Percentiles rank a stretch among this genome's conserved stretches.
phyloP scores from a whole-genome alignment of 2,113 vertebrate genomes.

The Oryzias celebensis region DNA sequence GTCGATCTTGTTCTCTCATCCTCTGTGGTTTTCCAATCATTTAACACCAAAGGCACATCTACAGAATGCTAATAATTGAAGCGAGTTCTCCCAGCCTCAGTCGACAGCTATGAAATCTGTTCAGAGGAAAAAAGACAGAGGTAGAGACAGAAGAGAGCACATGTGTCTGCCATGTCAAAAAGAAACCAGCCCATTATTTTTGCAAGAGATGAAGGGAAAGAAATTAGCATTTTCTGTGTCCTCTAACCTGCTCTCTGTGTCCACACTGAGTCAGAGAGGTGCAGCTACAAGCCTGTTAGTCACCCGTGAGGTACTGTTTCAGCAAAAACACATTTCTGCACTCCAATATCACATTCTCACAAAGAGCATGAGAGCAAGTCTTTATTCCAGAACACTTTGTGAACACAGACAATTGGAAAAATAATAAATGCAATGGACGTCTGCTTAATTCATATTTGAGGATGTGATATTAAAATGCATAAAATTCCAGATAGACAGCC shows the following conservation, averaged over 20 bases:
- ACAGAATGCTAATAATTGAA: conserved; percentile 64
- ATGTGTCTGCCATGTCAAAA: conserved; percentile 63
- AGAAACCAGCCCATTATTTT: conserved; percentile 56
- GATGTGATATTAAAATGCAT: conserved; percentile 27
- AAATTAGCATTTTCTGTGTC: conserved; percentile 59
- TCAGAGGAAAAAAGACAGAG: conserved; percentile 42
- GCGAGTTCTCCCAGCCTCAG: conserved; percentile 42
- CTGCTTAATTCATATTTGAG: conserved; percentile 4
- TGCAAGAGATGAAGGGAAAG: conserved; percentile 25
- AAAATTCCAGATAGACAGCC: conserved; percentile 6
- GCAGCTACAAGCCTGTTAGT: conserved; percentile 11
- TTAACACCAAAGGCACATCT: conserved; percentile 46
- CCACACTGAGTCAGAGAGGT: conserved; percentile 19
- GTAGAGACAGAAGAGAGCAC: conserved; percentile 8
- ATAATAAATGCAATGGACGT: conserved; percentile 11
- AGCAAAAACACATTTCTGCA: conserved; percentile 4
- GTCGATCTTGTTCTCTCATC: conserved; percentile 21
- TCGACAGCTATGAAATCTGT: conserved; percentile 64
- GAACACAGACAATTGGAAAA: conserved; percentile 28
- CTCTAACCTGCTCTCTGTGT: conserved; percentile 38
- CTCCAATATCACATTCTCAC: conserved; percentile 7
- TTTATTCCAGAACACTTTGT: conserved; percentile 34
- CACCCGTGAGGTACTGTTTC: conserved; percentile 2
- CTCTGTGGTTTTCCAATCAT: conserved; percentile 39
- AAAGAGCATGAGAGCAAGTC: conserved; percentile 20